Percentiles rank a stretch among this genome's conserved stretches.
These are phyloP conservation scores for Athene noctua DNA, from an alignment of 2,113 vertebrate species.

Conservation along the genomic window DNA sequence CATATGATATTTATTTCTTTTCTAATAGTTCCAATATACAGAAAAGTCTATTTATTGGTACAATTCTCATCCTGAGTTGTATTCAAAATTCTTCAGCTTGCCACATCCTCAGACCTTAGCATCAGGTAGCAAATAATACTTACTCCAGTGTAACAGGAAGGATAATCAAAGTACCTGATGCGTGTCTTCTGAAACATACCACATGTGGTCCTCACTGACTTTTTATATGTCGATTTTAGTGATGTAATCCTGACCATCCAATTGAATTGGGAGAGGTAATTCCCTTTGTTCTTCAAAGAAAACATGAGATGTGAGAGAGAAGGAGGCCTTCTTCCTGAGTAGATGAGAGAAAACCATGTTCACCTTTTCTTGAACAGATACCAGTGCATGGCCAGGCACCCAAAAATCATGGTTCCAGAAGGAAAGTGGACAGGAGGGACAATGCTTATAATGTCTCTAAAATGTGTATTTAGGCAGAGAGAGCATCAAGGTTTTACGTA, in stretches of 20 bases:
- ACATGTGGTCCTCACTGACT: neutral
- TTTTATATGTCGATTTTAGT: neutral
- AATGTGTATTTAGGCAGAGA: neutral
- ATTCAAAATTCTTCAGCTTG: neutral
- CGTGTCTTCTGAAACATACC: neutral
- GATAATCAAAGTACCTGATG: neutral
- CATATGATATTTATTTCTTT: neutral
- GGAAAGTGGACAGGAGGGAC: neutral
- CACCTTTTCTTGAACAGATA: neutral
- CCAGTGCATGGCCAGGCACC: rapidly evolving
- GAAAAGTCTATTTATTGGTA: neutral
- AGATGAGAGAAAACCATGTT: neutral
- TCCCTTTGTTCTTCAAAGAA: neutral
- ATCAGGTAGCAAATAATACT: neutral
- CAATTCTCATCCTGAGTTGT: neutral
- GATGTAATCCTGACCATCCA: neutral
- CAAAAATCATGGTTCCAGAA: neutral
- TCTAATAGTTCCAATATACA: neutral
- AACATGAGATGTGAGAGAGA: neutral
- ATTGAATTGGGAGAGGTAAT: neutral
- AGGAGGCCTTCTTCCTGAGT: neutral
- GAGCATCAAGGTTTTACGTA: neutral
- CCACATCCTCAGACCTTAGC: neutral
- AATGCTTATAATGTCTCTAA: neutral
- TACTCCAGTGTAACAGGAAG: neutral